A percentile compares a stretch with the other conserved stretches of the same genome.
phyloP scores from a whole-genome alignment of 2,888 invertebrate species.

The Atrina japonica region DNA sequence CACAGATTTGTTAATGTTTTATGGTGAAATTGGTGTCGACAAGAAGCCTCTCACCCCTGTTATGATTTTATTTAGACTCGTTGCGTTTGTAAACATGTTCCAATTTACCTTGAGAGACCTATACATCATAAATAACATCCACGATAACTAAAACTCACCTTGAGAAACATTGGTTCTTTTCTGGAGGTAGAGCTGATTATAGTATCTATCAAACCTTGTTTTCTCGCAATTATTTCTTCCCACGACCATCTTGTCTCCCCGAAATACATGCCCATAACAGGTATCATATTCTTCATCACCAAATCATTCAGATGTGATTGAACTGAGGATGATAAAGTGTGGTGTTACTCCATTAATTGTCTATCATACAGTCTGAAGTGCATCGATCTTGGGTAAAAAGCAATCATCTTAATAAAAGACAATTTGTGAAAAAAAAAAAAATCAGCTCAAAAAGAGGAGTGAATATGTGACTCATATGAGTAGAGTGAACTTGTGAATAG shows the following conservation, averaged over 20 bases:
- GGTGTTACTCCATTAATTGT: not conserved
- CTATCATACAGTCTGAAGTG: not conserved
- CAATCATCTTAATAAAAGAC: not conserved
- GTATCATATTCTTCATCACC: slow-evolving; percentile 60
- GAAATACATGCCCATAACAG: slow-evolving; percentile 72
- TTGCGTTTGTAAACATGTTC: too few relatives aligned
- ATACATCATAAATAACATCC: too few relatives aligned
- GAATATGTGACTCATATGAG: too few relatives aligned
- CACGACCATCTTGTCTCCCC: slow-evolving; percentile 71
- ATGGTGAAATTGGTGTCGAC: too few relatives aligned
- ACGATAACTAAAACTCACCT: slow-evolving; percentile 64
- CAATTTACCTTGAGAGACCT: too few relatives aligned
- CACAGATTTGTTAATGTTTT: too few relatives aligned
- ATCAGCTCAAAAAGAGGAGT: not conserved
- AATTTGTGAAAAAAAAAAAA: not conserved
- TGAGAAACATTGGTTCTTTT: slow-evolving; percentile 70
- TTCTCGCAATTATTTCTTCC: slow-evolving; percentile 67
- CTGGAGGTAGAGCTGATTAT: slow-evolving; percentile 57
- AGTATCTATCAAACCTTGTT: slow-evolving; percentile 70
- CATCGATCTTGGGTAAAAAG: not conserved
- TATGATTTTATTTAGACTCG: too few relatives aligned
- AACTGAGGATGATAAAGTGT: too few relatives aligned
- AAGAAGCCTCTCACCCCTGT: too few relatives aligned
- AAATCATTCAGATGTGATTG: slow-evolving; percentile 71
- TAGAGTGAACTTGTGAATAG: too few relatives aligned